Base-by-base conservation (phyloP, 1,140 invertebrate genomes). In the Arion vulgaris region DNA sequence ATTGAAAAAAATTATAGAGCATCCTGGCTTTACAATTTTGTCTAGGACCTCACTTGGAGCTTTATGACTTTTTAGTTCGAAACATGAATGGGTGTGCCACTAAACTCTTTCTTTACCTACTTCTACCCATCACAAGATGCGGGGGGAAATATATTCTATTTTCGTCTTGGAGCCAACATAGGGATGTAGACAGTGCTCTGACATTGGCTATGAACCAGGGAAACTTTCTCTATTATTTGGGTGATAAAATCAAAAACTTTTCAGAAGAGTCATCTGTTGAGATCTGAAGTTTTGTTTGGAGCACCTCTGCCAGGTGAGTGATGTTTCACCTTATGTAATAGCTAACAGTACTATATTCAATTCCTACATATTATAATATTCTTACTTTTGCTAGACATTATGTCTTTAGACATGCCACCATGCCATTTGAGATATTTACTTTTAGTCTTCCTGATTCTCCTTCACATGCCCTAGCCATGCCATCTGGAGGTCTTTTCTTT, bases 281-380 rank as follows among this genome's bases (percentile, higher is more conserved):
- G 89, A 45, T 87, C 90, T 19, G 89, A 91, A 74, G 87, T 91
- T 15, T 71, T 88, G 73, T 91, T 91, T 87, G 90, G 90, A 28
- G 85, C 86, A 39, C 90, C 90, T 0, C 68, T 91, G 23, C 85
- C 85, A 87, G 89, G 90, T 91, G 82, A 39, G 73, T n/a, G n/a
- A n/a, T n/a, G n/a, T n/a, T n/a, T n/a, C n/a, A n/a, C n/a, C n/a
- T 28, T 68, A n/a, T 68, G 26, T 68, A 26, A n/a, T 86, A 82
- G 80, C 39, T n/a, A n/a, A n/a, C n/a, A n/a, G n/a, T n/a, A n/a
- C n/a, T n/a, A n/a, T n/a, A n/a, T n/a, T n/a, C n/a, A n/a, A n/a
- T n/a, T n/a, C n/a, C n/a, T n/a, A n/a, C n/a, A n/a, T n/a, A n/a
- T n/a, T n/a, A n/a, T n/a, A n/a, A n/a, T n/a, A n/a, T n/a, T n/a